Evolutionary conservation across 1,140 invertebrate genomes (phyloP), one percentile per base, ranked within the genome.

Genomic region (Augochlora pura): DNA sequence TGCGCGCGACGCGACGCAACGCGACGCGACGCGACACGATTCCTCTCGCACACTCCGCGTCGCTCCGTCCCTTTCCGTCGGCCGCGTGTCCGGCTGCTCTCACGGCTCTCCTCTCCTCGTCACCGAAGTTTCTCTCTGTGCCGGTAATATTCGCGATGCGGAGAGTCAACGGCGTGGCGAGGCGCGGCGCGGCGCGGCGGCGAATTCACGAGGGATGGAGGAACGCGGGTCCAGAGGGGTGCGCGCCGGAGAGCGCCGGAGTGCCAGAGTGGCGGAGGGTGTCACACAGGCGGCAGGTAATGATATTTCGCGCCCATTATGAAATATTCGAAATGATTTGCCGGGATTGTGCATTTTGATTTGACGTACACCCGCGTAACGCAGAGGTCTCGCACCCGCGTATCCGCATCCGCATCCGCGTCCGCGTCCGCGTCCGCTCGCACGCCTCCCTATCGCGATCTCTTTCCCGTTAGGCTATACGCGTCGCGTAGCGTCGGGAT

Each of bases 301-400:
- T 90, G 91, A 92, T 89, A 90, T 92, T 92, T 92, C 87, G 85
- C 88, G 87, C 85, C 88, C 89, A 90, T 91, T 90, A 91, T 91
- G 90, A 92, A 92, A 93, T 92, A 92, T 91, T 92, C 90, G 87
- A 90, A 92, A 92, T 92, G 86, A 92, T 92, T 93, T 89, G 87
- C 77, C 88, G 84, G 87, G 87, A 90, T 90, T 90, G 90, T 89
- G 88, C 89, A 92, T 92, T 91, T 91, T 91, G 91, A 92, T 92
- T 91, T 88, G 88, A 88, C 86, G 87, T 87, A 88, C 87, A 86
- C 85, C 82, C 77, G 80, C 86, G 87, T 86, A 83, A 84, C 80
- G 81, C 67, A 74, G 85, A 85, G 77, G 59, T 66, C 54, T 67
- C 66, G 46, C 39, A 46, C 67, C 57, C 57, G 59, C 68, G 49